These are phyloP conservation scores for Papilio protenor DNA, from an alignment of 2,888 invertebrate species.

Conservation along the genomic window DNA sequence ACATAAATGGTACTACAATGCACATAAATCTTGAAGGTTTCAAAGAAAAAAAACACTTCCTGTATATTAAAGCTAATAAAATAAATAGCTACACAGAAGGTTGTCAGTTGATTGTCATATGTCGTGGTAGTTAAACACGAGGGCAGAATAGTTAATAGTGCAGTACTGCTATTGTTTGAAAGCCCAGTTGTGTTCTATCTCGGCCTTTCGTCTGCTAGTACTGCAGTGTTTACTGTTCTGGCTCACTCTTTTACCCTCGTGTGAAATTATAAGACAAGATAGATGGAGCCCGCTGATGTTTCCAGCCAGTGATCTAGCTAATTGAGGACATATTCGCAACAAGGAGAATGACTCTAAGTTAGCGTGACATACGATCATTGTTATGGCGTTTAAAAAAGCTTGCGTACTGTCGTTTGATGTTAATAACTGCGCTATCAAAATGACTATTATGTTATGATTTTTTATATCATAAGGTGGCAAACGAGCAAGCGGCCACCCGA, in stretches of 20 bases:
- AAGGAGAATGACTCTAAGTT: slow-evolving; percentile 36
- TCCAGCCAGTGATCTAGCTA: slow-evolving; percentile 40
- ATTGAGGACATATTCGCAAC: slow-evolving; percentile 42
- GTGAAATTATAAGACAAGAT: slow-evolving; percentile 2
- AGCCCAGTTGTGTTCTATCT: not conserved
- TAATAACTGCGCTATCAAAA: slow-evolving; percentile 11
- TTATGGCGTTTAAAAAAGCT: slow-evolving; percentile 38
- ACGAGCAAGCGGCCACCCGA: no score
- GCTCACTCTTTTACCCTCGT: not conserved
- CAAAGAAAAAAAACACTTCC: slow-evolving; percentile 36
- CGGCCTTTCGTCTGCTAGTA: not conserved
- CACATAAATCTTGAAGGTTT: slow-evolving; percentile 29
- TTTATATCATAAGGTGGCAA: no score
- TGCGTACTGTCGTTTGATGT: slow-evolving; percentile 39
- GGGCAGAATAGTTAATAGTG: not conserved
- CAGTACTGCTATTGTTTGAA: not conserved
- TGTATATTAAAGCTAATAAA: slow-evolving; percentile 37
- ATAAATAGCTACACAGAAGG: slow-evolving; percentile 36
- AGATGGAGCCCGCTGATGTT: slow-evolving; percentile 22
- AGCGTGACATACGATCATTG: slow-evolving; percentile 30
- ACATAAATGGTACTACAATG: slow-evolving; percentile 4
- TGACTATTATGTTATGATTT: not conserved
- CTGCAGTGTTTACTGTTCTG: not conserved
- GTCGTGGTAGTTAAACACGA: slow-evolving; percentile 1
- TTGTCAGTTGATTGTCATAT: slow-evolving; percentile 19